Percentiles rank a stretch among this genome's conserved stretches.
Evolutionary conservation across 2,113 vertebrate genomes (phyloP).

Genomic region (Bujurquina vittata): DNA sequence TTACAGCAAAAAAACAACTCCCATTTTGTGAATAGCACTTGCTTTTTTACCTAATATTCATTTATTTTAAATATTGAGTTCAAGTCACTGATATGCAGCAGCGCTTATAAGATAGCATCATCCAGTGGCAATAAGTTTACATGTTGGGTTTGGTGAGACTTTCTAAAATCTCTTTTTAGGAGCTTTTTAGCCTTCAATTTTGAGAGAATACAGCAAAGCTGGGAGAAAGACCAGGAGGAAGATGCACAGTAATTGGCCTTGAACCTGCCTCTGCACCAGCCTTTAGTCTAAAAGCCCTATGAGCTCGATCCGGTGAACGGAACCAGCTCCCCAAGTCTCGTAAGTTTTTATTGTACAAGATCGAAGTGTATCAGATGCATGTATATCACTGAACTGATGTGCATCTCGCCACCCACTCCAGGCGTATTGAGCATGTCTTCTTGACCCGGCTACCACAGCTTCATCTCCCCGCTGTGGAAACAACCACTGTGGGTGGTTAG

Average conservation of each 20-base stretch:
- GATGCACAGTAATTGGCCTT: not conserved
- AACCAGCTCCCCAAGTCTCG: not conserved
- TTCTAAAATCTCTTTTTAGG: not conserved
- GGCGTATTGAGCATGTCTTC: conserved; percentile 1
- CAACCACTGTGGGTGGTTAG: conserved; percentile 54
- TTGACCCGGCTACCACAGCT: conserved; percentile 14
- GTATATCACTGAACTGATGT: conserved; percentile 11
- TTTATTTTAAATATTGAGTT: not conserved
- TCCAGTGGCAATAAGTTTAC: not conserved
- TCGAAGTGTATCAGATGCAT: not conserved
- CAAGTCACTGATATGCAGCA: not conserved
- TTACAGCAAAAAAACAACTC: not conserved
- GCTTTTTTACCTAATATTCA: not conserved
- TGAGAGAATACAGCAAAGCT: not conserved
- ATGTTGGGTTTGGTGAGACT: not conserved
- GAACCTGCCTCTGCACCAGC: not conserved
- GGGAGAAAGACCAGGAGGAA: not conserved
- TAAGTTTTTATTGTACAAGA: not conserved
- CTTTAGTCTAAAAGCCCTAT: not conserved
- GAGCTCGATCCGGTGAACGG: not conserved
- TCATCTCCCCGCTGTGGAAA: conserved; percentile 42
- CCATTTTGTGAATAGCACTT: not conserved
- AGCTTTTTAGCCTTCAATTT: not conserved
- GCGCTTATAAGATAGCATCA: not conserved
- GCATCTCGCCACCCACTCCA: not conserved